phyloP scores from a whole-genome alignment of 1,140 invertebrate species.

The Trypoxylus dichotomus region DNA sequence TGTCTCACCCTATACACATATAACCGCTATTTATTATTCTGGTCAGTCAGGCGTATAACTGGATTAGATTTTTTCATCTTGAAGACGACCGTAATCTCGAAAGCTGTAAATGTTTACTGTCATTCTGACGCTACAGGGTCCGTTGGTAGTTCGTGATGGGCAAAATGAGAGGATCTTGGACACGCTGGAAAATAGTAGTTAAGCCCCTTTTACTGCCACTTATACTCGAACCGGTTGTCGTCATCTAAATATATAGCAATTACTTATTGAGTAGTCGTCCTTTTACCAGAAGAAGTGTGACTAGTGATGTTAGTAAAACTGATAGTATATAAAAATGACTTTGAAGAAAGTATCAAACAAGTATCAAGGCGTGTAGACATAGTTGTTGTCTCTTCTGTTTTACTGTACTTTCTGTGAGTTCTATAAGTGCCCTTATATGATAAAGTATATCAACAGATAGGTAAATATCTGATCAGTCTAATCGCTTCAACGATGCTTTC shows the following conservation, averaged over 20 bases:
- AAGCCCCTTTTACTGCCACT: background rate
- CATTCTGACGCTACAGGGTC: constrained; percentile 9
- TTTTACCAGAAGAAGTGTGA: too few species aligned
- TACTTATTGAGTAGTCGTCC: background rate
- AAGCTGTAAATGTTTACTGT: constrained; percentile 22
- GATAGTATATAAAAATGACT: too few species aligned
- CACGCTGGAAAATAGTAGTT: background rate
- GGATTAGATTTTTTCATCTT: constrained; percentile 22
- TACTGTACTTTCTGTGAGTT: too few species aligned
- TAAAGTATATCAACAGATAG: too few species aligned
- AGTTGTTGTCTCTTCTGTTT: too few species aligned
- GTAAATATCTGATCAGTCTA: too few species aligned
- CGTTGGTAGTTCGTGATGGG: background rate
- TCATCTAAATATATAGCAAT: background rate
- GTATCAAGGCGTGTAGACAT: too few species aligned
- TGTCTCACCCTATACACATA: background rate
- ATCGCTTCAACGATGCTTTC: too few species aligned
- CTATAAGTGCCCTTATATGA: too few species aligned
- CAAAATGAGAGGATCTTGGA: background rate
- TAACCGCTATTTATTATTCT: constrained; percentile 13
- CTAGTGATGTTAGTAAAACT: too few species aligned
- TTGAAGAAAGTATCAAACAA: too few species aligned
- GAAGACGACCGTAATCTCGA: constrained; percentile 19
- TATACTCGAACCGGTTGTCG: background rate
- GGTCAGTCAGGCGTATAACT: constrained; percentile 14